Evolutionary conservation across 2,113 vertebrate species (phyloP).

Genomic region (Pangasianodon hypophthalmus): DNA sequence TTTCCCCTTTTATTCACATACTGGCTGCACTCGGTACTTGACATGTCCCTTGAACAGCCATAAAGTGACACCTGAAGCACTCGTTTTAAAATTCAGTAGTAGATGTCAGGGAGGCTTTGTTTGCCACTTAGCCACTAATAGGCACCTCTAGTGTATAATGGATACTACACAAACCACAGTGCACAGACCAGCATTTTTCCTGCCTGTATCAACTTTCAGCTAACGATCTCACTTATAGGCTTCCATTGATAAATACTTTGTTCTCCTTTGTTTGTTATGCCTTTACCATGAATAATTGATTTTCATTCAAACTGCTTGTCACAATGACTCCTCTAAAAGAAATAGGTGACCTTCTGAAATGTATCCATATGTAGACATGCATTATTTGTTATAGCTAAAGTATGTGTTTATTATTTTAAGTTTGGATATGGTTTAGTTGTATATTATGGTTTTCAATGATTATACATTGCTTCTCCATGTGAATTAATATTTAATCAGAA

Average conservation of each 20-base stretch:
- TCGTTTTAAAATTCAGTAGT: slow-evolving; percentile 45
- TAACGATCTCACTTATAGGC: slow-evolving; percentile 67
- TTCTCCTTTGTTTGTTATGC: slow-evolving; percentile 73
- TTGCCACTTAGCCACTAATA: slow-evolving; percentile 39
- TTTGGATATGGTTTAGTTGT: neutral
- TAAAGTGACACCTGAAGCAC: slow-evolving; percentile 32
- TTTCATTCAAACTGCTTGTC: slow-evolving; percentile 68
- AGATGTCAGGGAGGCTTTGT: slow-evolving; percentile 30
- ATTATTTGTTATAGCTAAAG: neutral
- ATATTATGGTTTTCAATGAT: slow-evolving; percentile 64
- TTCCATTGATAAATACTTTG: slow-evolving; percentile 76
- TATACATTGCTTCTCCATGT: slow-evolving; percentile 60
- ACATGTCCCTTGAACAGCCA: slow-evolving; percentile 19
- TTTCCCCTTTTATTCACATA: neutral
- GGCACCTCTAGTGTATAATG: slow-evolving; percentile 47
- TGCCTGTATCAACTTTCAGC: slow-evolving; percentile 71
- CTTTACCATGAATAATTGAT: slow-evolving; percentile 78
- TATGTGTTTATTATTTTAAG: slow-evolving; percentile 22
- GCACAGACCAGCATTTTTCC: slow-evolving; percentile 50
- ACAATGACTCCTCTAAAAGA: slow-evolving; percentile 59
- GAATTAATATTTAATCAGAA: slow-evolving; percentile 80
- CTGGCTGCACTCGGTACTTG: neutral
- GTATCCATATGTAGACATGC: slow-evolving; percentile 40
- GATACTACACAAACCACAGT: slow-evolving; percentile 59
- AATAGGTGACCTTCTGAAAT: slow-evolving; percentile 64